These are phyloP conservation scores for Paramormyrops kingsleyae DNA, from an alignment of 2,113 vertebrate genomes.

Conservation along the genomic window DNA sequence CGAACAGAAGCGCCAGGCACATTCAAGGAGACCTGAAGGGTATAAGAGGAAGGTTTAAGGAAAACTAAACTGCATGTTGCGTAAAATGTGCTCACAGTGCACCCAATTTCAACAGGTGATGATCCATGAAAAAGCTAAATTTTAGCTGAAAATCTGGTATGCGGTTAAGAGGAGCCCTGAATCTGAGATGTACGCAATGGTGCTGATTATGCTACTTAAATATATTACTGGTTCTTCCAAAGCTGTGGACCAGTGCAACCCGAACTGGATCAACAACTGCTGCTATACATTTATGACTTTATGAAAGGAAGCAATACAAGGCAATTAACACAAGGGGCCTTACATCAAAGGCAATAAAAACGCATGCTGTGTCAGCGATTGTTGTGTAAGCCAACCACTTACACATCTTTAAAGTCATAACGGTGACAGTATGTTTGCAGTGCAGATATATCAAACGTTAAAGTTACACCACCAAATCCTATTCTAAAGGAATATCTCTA, in stretches of 20 bases:
- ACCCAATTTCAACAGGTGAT: neutral
- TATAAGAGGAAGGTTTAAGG: neutral
- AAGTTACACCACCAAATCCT: neutral
- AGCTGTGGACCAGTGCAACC: neutral
- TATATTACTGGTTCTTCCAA: neutral
- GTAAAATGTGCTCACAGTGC: neutral
- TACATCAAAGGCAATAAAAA: neutral
- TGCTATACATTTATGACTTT: neutral
- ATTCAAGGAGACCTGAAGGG: neutral
- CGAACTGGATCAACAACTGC: neutral
- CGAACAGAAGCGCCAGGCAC: neutral
- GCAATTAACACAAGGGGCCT: neutral
- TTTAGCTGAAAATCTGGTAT: neutral
- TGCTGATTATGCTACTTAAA: neutral
- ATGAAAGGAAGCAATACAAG: neutral
- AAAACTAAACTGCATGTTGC: neutral
- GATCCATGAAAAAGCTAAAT: neutral
- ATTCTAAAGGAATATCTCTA: neutral
- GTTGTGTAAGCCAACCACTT: neutral
- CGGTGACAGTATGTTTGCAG: neutral
- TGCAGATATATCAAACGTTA: neutral
- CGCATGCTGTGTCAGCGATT: neutral
- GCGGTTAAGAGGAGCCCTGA: neutral
- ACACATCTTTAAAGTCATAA: neutral
- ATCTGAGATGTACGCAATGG: neutral